A percentile compares a stretch with the other conserved stretches of the same genome.
Evolutionary conservation across 2,888 invertebrate species (phyloP).

Genomic region (Drosophila cognata): DNA sequence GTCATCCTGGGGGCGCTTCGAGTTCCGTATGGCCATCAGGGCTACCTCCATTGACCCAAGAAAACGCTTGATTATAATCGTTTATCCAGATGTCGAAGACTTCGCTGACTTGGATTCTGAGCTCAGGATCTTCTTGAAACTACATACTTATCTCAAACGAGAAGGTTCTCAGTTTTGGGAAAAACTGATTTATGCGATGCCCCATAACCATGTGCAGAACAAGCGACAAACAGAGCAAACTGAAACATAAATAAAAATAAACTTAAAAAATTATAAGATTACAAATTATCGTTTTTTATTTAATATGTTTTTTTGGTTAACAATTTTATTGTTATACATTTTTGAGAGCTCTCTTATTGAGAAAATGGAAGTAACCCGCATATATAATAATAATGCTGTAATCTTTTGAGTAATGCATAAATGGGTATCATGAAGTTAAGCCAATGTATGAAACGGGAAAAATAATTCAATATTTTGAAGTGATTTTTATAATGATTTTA

Average conservation of each 20-base stretch:
- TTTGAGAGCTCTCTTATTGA: too few relatives aligned
- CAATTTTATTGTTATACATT: too few relatives aligned
- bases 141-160: conserved; percentile 39
- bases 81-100: conserved; percentile 37
- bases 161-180: conserved; percentile 42
- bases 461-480: too few relatives aligned
- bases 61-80: conserved; percentile 43
- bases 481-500: too few relatives aligned
- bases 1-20: conserved; percentile 45
- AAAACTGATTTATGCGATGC: conserved; percentile 40
- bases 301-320: too few relatives aligned
- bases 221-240: not conserved
- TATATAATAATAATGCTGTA: too few relatives aligned
- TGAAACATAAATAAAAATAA: not conserved
- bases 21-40: conserved; percentile 41
- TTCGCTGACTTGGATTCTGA: conserved; percentile 34
- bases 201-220: conserved; percentile 12
- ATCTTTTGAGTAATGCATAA: too few relatives aligned
- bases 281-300: not conserved
- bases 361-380: too few relatives aligned
- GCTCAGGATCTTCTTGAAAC: conserved; percentile 32
- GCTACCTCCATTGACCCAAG: conserved; percentile 30
- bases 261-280: not conserved
- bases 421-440: too few relatives aligned
- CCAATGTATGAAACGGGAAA: too few relatives aligned